phyloP scores from a whole-genome alignment of 2,888 invertebrate genomes.

The Achlya flavicornis region DNA sequence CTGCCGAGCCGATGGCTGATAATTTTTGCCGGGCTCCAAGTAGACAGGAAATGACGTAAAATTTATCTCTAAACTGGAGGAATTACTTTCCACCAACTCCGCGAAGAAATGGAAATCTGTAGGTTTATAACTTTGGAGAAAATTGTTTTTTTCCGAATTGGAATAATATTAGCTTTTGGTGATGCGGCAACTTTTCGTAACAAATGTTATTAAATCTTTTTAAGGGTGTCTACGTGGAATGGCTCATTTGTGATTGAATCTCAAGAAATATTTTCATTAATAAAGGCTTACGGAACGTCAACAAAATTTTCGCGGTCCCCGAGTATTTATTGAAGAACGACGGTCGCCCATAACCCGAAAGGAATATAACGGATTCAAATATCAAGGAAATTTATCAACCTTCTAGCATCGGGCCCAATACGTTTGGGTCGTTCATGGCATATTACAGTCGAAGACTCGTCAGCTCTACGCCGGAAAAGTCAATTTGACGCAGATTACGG shows the following conservation, averaged over 20 bases:
- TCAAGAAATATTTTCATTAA: slow-evolving; percentile 59
- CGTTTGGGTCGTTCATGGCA: slow-evolving; percentile 78
- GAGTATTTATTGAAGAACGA: slow-evolving; percentile 71
- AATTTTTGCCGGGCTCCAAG: slow-evolving; percentile 74
- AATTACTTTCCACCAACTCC: slow-evolving; percentile 78
- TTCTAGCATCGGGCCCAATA: slow-evolving; percentile 73
- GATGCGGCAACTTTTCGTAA: slow-evolving; percentile 61
- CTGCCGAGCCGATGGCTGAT: slow-evolving; percentile 75
- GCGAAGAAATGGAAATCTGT: slow-evolving; percentile 77
- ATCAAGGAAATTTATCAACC: slow-evolving; percentile 80
- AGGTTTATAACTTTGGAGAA: slow-evolving; percentile 77
- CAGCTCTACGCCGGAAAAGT: slow-evolving; percentile 78
- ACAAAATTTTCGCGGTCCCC: slow-evolving; percentile 55
- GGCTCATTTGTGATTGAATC: slow-evolving; percentile 47
- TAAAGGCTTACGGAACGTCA: slow-evolving; percentile 60
- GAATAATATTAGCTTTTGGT: slow-evolving; percentile 71
- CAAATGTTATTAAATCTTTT: slow-evolving; percentile 62
- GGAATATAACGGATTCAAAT: slow-evolving; percentile 80
- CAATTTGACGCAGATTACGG: slow-evolving; percentile 80
- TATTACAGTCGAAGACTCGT: slow-evolving; percentile 77
- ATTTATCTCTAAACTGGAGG: slow-evolving; percentile 77
- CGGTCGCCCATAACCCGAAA: slow-evolving; percentile 63
- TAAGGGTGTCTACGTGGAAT: slow-evolving; percentile 36
- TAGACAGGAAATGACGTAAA: slow-evolving; percentile 79
- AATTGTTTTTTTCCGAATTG: slow-evolving; percentile 73